Evolutionary conservation across 2,113 vertebrate species (phyloP), one percentile per base, ranked within the genome.

Genomic region (Perccottus glenii): DNA sequence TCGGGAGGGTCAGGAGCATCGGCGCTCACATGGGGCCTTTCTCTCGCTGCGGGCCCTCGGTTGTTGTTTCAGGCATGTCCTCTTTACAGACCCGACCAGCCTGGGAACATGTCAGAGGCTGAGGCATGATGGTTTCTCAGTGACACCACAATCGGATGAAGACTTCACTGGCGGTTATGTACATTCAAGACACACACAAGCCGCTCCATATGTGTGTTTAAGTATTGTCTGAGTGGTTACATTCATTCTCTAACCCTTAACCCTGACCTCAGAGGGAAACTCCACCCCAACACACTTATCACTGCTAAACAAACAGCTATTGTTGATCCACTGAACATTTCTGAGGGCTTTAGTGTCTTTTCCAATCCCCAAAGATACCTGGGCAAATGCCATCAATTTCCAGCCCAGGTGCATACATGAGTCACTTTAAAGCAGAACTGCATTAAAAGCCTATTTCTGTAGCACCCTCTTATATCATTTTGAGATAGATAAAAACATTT

Each of bases 41-140:
- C 91, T 76, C 80, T 84, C 65, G 52, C 74, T 56, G 59, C n/a
- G 55, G 67, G 60, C 67, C 71, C 11, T 6, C 75, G 76, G 92
- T 93, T 94, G 88, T 90, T 93, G 93, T 95, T 94, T 95, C 93
- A 95, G 94, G 90, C 93, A 91, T 49, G 82, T 94, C 93, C 92
- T 94, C 88, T 86, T 72, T 15, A 44, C 74, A 75, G 80, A 66
- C 43, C 57, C 16, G 45, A 56, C 66, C 77, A 63, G 68, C 73
- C 75, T 71, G 78, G 61, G 78, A 81, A 73, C 75, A 68, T 52
- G 12, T 12, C 32, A 61, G 27, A 67, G 67, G 66, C 38, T 5
- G 58, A 66, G 68, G 58, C 33, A 38, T 6, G 51, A 50, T 27
- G 53, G 56, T 62, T 59, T 65, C 68, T 64, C 12, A 3, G 33